phyloP scores from a whole-genome alignment of 2,797 vertebrate species.

The Astyanax mexicanus region DNA sequence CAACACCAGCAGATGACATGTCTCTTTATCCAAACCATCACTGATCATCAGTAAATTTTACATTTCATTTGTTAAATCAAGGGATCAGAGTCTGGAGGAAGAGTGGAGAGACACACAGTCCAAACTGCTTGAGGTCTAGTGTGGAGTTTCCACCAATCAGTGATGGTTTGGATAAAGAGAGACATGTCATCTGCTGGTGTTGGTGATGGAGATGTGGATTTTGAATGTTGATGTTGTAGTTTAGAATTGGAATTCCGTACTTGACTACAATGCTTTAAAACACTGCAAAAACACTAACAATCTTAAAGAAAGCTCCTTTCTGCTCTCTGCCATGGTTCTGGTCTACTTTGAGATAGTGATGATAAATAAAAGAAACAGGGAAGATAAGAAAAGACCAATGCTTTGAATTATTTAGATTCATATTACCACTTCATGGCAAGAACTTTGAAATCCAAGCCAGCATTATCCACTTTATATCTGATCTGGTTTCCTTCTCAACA shows the following conservation, averaged over 20 bases:
- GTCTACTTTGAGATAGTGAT: background rate
- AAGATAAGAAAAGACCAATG: conserved; percentile 24
- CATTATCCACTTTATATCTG: conserved; percentile 32
- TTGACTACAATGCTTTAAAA: background rate
- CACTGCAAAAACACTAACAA: background rate
- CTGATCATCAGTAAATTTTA: too few species aligned
- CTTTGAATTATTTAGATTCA: conserved; percentile 47
- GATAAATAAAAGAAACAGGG: conserved; percentile 3
- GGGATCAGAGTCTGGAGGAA: too few species aligned
- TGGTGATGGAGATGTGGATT: too few species aligned
- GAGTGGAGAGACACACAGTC: too few species aligned
- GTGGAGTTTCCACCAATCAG: conserved; percentile 6
- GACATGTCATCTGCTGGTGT: background rate
- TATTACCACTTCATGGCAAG: conserved; percentile 38
- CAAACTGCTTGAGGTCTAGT: background rate
- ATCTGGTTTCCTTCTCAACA: conserved; percentile 11
- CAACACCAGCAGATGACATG: too few species aligned
- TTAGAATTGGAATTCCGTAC: too few species aligned
- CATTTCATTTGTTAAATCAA: too few species aligned
- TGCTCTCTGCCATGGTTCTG: background rate
- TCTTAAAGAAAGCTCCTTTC: too few species aligned
- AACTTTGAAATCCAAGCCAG: conserved; percentile 29
- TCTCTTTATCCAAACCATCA: too few species aligned
- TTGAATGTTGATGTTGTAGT: too few species aligned
- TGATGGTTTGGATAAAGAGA: background rate